Evolutionary conservation across 35 echinoderm and acorn worm genomes (phyloP), one percentile per base, ranked within the genome.

Genomic region (Heliocidaris tuberculata): DNA sequence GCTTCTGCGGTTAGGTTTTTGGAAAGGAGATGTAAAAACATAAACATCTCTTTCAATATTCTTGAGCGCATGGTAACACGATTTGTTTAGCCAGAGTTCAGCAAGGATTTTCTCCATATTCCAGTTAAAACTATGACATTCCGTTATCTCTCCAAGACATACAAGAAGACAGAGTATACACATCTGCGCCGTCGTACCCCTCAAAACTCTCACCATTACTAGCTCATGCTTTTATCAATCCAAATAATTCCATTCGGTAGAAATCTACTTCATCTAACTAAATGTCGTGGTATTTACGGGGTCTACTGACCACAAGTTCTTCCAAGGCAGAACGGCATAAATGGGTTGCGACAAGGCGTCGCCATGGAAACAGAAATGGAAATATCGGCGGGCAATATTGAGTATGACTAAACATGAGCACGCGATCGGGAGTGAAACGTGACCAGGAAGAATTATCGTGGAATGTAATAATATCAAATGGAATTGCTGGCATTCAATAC

Each of bases 381-480:
- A 8, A 78, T 78, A 78, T 78, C 65, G 65, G 65, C 65, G 65
- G 65, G 65, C 65, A 78, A 78, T 78, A 78, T 78, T n/a, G 65
- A 78, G 65, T 78, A 78, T 78, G 65, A 78, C 65, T n/a, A 78
- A 78, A 78, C 65, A 78, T 78, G 65, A 19, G 65, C 65, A 78
- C 65, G 65, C 65, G 65, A 78, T 78, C 21, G 65, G 19, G 65
- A 24, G 65, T n/a, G 65, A 78, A 78, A 78, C 65, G 65, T 78
- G 65, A 78, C 65, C 65, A 24, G 65, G 65, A 78, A 78, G 65
- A 78, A 78, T 78, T 78, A n/a, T 78, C 21, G 65, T 78, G 65
- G 65, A 78, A 78, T 78, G 65, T 78, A 78, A 78, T 78, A 78
- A 78, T 78, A n/a, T 17, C 65, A 78, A 78, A 78, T 78, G 65